Evolutionary conservation across 64 coral and sea anemone species (phyloP), one percentile per base, ranked within the genome.

Genomic region (Dendronephthya gigantea): DNA sequence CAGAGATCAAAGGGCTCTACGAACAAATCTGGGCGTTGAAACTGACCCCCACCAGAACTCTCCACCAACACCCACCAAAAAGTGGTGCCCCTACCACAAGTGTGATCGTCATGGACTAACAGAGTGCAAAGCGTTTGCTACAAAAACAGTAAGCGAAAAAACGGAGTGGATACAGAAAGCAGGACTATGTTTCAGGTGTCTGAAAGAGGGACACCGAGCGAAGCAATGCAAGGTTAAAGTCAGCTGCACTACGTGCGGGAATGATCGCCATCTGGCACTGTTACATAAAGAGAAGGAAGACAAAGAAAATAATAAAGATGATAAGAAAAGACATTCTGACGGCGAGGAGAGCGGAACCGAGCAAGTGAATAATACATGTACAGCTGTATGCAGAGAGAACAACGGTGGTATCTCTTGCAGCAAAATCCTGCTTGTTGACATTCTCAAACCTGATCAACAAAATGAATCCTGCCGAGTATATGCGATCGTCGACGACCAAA

Each of bases 131-230:
- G 75, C 72, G 35, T 83, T 89, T 51, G 25, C 12, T 35, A 36
- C 82, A 15, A 89, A 89, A 38, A 9, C 51, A 35, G 43, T 89
- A 23, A 48, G 47, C 7, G 88, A 90, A 31, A 90, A 72, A 49
- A 51, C 66, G 11, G 40, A 85, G 13, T 84, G 83, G 83, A 39
- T 90, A 69, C 40, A 39, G 39, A 84, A 85, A 15, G 83, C 56
- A 7, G 68, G 48, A 0, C 17, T 90, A n/a, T 90, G 88, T 49
- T 90, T 90, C 31, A 82, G 59, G 22, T 90, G 88, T 65, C 30
- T 90, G 5, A 31, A 43, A 1, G 43, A 68, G 15, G 31, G 56
- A 23, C 88, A 90, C 35, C 29, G 35, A 0, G 88, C 88, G 5
- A 90, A 76, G 34, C 23, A 74, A 9, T 90, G 88, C 58, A 72